A percentile compares a stretch with the other conserved stretches of the same genome.
phyloP scores from a whole-genome alignment of 1,140 invertebrate genomes.

The Plectrocnemia conspersa region DNA sequence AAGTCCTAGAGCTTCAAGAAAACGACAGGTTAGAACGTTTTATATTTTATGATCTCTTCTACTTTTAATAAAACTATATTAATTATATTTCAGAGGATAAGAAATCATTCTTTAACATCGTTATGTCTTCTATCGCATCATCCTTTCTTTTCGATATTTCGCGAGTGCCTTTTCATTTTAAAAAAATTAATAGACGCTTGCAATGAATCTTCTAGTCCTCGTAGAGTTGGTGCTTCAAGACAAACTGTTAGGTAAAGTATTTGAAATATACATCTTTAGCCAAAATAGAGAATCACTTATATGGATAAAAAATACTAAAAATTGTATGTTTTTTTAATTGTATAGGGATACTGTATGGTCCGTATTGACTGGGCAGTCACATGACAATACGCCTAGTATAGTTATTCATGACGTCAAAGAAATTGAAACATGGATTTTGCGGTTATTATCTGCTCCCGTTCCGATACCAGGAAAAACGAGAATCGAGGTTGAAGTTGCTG shows the following conservation, averaged over 20 bases:
- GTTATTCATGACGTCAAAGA: conserved; percentile 94
- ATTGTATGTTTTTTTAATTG: conserved; percentile 30
- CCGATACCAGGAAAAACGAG: conserved; percentile 95
- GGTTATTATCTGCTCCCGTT: conserved; percentile 92
- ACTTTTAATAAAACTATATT: not conserved
- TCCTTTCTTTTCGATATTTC: conserved; percentile 97
- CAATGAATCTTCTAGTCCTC: conserved; percentile 86
- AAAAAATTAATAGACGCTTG: conserved; percentile 95
- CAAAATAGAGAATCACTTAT: not conserved
- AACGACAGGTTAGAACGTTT: conserved; percentile 59
- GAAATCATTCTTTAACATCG: conserved; percentile 91
- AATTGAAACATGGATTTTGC: conserved; percentile 97
- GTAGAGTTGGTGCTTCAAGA: conserved; percentile 82
- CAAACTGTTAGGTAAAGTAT: conserved; percentile 69
- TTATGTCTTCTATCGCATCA: conserved; percentile 98
- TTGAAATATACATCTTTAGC: not conserved
- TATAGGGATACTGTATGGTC: conserved; percentile 90
- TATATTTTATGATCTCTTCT: conserved; percentile 2
- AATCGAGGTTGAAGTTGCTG: conserved; percentile 89
- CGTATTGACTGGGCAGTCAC: conserved; percentile 69
- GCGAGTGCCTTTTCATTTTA: conserved; percentile 93
- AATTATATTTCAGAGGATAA: conserved; percentile 56
- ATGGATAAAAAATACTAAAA: not conserved
- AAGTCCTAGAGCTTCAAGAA: conserved; percentile 74
- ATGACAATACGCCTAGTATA: conserved; percentile 76